These are phyloP conservation scores for Drosophila fulvimacula DNA, from an alignment of 2,888 invertebrate genomes.

Conservation along the genomic window DNA sequence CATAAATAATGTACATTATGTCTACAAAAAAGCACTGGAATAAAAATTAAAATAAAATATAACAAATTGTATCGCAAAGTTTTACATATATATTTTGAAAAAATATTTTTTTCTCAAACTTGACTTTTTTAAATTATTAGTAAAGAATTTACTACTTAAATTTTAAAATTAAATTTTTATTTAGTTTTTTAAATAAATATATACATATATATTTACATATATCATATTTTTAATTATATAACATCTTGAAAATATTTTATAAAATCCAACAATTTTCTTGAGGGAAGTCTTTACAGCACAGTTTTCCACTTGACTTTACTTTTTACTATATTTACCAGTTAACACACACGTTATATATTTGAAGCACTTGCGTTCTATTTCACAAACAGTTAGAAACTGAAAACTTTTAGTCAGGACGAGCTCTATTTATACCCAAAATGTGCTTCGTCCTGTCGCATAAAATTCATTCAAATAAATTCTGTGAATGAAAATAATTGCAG, in stretches of 20 bases:
- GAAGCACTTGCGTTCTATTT: slow-evolving; percentile 15
- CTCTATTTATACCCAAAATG: slow-evolving; percentile 64
- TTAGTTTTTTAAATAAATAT: too few species aligned
- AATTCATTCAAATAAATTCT: slow-evolving; percentile 31
- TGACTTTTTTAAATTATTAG: too few species aligned
- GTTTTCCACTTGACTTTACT: neutral
- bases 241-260: neutral
- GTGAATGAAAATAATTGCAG: slow-evolving; percentile 13
- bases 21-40: too few species aligned
- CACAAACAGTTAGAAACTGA: slow-evolving; percentile 47
- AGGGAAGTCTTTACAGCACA: neutral
- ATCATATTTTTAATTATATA: neutral
- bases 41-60: too few species aligned
- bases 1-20: too few species aligned
- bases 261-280: neutral
- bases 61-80: too few species aligned
- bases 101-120: too few species aligned
- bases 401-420: slow-evolving; percentile 8
- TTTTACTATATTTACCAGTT: slow-evolving; percentile 23
- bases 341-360: slow-evolving; percentile 4
- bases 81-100: too few species aligned
- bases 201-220: neutral
- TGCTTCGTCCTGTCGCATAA: slow-evolving; percentile 14
- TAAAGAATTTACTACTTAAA: too few species aligned
- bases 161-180: too few species aligned